Evolutionary conservation across 2,888 invertebrate genomes (phyloP), one percentile per base, ranked within the genome.

Genomic region (Tetrapedia diversipes): DNA sequence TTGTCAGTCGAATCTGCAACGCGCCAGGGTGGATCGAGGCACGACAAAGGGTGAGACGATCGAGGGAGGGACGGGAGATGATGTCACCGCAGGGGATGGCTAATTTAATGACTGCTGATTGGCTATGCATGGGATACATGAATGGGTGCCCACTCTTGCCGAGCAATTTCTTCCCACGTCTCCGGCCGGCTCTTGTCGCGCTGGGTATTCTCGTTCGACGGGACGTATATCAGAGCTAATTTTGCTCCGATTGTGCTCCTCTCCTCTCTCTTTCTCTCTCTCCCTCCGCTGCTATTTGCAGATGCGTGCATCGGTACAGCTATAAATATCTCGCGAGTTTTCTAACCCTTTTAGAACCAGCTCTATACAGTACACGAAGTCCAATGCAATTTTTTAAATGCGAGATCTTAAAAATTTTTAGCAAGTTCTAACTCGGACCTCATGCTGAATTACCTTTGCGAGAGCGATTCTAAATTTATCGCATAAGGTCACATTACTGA

Each of bases 71-170:
- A 63, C 68, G 81, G 49, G 76, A 65, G 80, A 84, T 82, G 82
- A 87, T 86, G 84, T 86, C 87, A 81, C 87, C 71, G 83, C 83
- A 78, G 88, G 88, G 85, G 84, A 82, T 84, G 80, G 84, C 88
- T 90, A 89, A 90, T 90, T 90, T 89, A 89, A 90, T 89, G 89
- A 89, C 87, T 84, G 84, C 78, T 81, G 87, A 87, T 88, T 86
- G 87, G 88, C 86, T 83, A 84, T 86, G 86, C 85, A 86, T 83
- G 80, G 85, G 81, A 83, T 77, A 78, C 67, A 51, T 70, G 64
- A 71, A 78, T 78, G 76, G 79, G 69, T 66, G 53, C 61, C 64
- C 71, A 77, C 65, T 67, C 60, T 61, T 51, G 11, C 53, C 45
- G 53, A 57, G 39, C 77, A 47, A 59, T 78, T 70, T 66, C 77